phyloP scores from a whole-genome alignment of 2,888 invertebrate genomes.

The Lumbricus terrestris region DNA sequence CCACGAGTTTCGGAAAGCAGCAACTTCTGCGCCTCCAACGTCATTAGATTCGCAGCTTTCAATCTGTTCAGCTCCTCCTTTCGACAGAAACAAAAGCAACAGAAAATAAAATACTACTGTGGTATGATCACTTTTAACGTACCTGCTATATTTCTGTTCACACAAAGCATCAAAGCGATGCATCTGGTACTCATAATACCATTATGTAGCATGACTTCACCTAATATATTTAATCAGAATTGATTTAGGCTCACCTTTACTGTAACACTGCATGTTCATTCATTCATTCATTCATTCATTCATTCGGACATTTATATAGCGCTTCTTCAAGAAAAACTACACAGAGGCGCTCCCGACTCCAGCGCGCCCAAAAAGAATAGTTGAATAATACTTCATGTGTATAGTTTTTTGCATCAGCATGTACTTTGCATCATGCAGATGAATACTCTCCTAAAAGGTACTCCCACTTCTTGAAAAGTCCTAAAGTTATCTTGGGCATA shows the following conservation, averaged over 20 bases:
- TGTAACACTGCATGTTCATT: background rate
- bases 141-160: background rate
- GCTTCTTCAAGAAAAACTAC: no score
- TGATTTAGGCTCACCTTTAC: background rate
- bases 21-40: slow-evolving; percentile 50
- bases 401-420: background rate
- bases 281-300: no score
- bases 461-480: background rate
- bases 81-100: background rate
- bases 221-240: background rate
- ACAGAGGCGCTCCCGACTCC: no score
- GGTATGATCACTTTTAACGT: background rate
- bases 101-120: background rate
- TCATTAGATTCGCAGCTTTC: slow-evolving; percentile 51
- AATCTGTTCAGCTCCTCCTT: slow-evolving; percentile 68
- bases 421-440: background rate
- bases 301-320: no score
- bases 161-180: background rate
- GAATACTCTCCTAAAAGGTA: background rate
- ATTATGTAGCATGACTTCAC: background rate
- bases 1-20: slow-evolving; percentile 51
- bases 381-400: no score
- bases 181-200: background rate
- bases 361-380: no score
- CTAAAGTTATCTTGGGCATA: background rate